phyloP scores from a whole-genome alignment of 2,888 invertebrate genomes.

The Thelaira solivaga region DNA sequence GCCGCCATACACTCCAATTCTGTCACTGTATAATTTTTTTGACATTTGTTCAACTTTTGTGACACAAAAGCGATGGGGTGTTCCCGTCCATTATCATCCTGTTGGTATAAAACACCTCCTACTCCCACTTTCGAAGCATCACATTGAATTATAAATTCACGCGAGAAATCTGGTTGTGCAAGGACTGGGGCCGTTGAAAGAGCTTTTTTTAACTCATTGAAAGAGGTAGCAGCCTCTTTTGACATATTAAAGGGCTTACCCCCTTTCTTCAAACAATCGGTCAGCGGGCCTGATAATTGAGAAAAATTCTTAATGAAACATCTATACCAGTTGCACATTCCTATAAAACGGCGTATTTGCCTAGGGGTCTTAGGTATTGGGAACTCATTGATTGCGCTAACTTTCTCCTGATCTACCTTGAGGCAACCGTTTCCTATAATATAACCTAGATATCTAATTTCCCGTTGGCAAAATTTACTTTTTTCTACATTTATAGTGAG shows the following conservation, averaged over 20 bases:
- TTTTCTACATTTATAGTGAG: conserved; percentile 9
- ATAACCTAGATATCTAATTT: neutral
- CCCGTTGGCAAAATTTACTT: conserved; percentile 35
- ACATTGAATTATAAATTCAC: too few species aligned
- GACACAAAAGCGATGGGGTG: too few species aligned
- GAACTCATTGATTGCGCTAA: neutral
- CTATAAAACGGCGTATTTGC: conserved; percentile 36
- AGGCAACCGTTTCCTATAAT: conserved; percentile 13
- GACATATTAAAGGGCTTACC: conserved; percentile 9
- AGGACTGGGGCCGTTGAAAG: too few species aligned
- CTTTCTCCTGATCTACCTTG: neutral
- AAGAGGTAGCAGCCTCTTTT: too few species aligned
- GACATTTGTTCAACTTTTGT: too few species aligned
- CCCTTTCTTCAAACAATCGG: conserved; percentile 17
- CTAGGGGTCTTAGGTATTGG: conserved; percentile 22
- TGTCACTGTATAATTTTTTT: too few species aligned
- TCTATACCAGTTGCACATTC: conserved; percentile 41
- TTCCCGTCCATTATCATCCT: too few species aligned
- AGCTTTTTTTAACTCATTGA: too few species aligned
- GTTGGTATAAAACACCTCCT: too few species aligned
- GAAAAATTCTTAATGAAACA: conserved; percentile 28
- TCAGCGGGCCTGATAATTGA: conserved; percentile 23
- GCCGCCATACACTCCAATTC: too few species aligned
- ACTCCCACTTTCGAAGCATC: too few species aligned
- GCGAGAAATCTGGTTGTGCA: too few species aligned